A percentile compares a stretch with the other conserved stretches of the same genome.
Evolutionary conservation across 2,113 vertebrate genomes (phyloP).

Genomic region (Boulengeromyrus knoepffleri): DNA sequence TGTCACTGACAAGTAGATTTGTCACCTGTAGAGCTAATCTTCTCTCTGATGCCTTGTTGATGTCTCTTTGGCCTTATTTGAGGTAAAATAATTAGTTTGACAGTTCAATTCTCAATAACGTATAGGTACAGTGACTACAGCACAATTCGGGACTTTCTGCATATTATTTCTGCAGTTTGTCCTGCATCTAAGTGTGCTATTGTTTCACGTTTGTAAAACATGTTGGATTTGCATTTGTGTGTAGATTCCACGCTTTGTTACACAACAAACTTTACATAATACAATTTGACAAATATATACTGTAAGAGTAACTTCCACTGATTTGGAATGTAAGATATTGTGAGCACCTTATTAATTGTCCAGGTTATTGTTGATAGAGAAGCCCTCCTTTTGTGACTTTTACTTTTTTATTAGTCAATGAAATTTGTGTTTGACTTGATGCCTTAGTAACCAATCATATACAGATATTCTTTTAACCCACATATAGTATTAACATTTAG

Average conservation of each 20-base stretch:
- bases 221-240: neutral
- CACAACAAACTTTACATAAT: neutral
- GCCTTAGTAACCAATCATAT: neutral
- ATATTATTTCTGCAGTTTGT: neutral
- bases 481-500: neutral
- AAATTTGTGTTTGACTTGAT: neutral
- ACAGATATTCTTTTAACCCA: neutral
- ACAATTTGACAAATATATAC: neutral
- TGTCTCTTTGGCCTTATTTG: constrained; percentile 87
- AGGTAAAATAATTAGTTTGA: constrained; percentile 91
- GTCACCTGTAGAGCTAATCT: constrained; percentile 96
- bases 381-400: constrained; percentile 6
- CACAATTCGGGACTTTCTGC: neutral
- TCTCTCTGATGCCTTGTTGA: constrained; percentile 81
- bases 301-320: neutral
- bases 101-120: constrained; percentile 55
- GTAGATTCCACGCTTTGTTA: neutral
- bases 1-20: constrained; percentile 95
- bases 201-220: constrained; percentile 40
- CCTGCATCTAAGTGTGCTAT: neutral
- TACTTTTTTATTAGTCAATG: constrained; percentile 29
- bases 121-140: constrained; percentile 18
- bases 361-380: neutral
- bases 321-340: neutral
- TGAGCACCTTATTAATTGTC: neutral